phyloP scores from a whole-genome alignment of 2,113 vertebrate genomes.

The Galeopterus variegatus region DNA sequence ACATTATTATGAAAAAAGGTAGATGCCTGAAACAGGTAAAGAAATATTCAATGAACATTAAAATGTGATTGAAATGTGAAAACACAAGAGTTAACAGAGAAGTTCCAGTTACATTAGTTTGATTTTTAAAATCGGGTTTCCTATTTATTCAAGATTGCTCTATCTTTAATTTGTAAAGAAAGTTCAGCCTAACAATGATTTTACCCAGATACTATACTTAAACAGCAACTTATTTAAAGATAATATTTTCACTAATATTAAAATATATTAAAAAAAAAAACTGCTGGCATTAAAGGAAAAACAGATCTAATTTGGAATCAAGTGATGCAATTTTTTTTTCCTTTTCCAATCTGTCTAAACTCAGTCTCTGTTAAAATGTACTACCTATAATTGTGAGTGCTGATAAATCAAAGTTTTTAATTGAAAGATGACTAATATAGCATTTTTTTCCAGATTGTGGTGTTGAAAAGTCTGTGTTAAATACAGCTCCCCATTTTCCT shows the following conservation, averaged over 20 bases:
- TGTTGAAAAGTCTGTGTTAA: constrained; percentile 40
- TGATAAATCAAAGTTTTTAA: constrained; percentile 38
- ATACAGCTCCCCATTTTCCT: not conserved
- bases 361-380: not conserved
- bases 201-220: not conserved
- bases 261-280: not conserved
- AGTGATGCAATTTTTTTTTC: not conserved
- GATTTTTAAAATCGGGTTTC: constrained; percentile 2
- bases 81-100: not conserved
- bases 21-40: not conserved
- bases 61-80: not conserved
- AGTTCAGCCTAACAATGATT: constrained; percentile 8
- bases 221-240: constrained; percentile 48
- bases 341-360: not conserved
- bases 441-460: not conserved
- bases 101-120: not conserved
- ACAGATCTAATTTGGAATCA: not conserved
- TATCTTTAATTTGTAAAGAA: constrained; percentile 4
- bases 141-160: not conserved
- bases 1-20: not conserved
- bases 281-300: not conserved
- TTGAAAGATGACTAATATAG: not conserved
- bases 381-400: not conserved
- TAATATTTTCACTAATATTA: constrained; percentile 35
- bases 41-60: not conserved